Evolutionary conservation across 2,888 invertebrate species (phyloP), one percentile per base, ranked within the genome.

Genomic region (Eledona agricola): DNA sequence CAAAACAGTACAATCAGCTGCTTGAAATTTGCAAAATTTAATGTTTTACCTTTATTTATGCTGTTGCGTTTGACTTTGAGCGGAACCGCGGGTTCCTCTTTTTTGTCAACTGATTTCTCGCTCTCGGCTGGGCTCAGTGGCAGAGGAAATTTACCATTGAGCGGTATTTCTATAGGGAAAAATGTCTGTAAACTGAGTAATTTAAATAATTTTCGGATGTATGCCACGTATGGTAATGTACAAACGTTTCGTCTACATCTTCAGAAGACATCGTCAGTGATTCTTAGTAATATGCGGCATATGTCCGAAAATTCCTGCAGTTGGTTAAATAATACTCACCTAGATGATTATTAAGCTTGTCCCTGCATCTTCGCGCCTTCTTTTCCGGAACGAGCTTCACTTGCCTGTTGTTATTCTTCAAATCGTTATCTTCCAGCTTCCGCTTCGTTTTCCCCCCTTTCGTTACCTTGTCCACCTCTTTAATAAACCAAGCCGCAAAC

Each of bases 121-220:
- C 75, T 74, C 29, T 72, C 73, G 1, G 74, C 72, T 1, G 74
- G 74, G 58, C 73, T 74, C 35, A 73, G 54, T 2, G 74, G 74
- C 20, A 73, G 57, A 13, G 65, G 57, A 59, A 73, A 73, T 20
- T 57, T 67, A 15, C 69, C 47, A 16, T 28, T 31, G n/a, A 10
- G 5, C n/a, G n/a, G n/a, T n/a, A n/a, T n/a, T n/a, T n/a, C n/a
- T n/a, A n/a, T n/a, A n/a, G n/a, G n/a, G n/a, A n/a, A n/a, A n/a
- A n/a, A n/a, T n/a, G n/a, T n/a, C n/a, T n/a, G n/a, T n/a, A n/a
- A n/a, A n/a, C n/a, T n/a, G n/a, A n/a, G n/a, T n/a, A n/a, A n/a
- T n/a, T n/a, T n/a, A n/a, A n/a, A n/a, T n/a, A n/a, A n/a, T n/a
- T n/a, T n/a, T n/a, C n/a, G n/a, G n/a, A n/a, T n/a, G n/a, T n/a